These are phyloP conservation scores for Phyllopteryx taeniolatus DNA, from an alignment of 2,113 vertebrate genomes.

Conservation along the genomic window DNA sequence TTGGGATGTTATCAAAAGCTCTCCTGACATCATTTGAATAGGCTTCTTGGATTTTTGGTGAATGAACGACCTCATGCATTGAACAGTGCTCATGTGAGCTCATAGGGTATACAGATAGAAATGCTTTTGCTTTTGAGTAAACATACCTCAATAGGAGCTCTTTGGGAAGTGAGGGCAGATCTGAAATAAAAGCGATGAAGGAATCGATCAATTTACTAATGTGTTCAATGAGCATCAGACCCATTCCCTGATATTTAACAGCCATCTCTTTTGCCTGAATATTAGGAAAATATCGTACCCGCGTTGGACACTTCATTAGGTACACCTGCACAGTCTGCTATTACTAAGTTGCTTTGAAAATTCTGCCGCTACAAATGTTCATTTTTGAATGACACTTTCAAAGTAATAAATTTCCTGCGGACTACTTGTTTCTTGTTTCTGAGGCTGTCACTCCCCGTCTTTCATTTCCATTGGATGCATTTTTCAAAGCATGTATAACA, in stretches of 20 bases:
- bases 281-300: too few species aligned
- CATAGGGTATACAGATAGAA: neutral
- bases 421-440: neutral
- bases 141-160: neutral
- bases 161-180: neutral
- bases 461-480: neutral
- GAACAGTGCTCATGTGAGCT: neutral
- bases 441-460: neutral
- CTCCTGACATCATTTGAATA: slow-evolving; percentile 3
- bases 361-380: too few species aligned
- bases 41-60: slow-evolving; percentile 26
- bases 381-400: too few species aligned
- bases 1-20: slow-evolving; percentile 16
- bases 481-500: neutral
- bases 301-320: too few species aligned
- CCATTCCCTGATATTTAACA: too few species aligned
- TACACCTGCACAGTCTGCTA: too few species aligned
- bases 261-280: too few species aligned
- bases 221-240: too few species aligned
- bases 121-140: neutral
- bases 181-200: too few species aligned
- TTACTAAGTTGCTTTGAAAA: too few species aligned
- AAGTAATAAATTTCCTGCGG: too few species aligned
- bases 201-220: too few species aligned
- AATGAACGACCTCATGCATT: slow-evolving; percentile 9